Evolutionary conservation across 2,888 invertebrate species (phyloP).

Genomic region (Tenthredo amoena): DNA sequence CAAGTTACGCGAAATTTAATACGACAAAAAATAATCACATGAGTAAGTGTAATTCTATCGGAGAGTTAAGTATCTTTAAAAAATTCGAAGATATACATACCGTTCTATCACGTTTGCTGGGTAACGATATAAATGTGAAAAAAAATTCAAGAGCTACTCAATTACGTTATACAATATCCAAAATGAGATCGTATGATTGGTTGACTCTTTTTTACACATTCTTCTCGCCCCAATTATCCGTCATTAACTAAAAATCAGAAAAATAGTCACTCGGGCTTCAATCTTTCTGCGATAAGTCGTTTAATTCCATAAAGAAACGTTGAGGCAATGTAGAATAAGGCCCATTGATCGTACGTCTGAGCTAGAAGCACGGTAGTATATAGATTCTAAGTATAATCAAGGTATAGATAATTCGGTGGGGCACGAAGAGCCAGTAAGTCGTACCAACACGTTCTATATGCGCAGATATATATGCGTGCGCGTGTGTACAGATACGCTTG

Average conservation of each 20-base stretch:
- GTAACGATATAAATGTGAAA: too few relatives aligned
- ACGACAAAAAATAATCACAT: background rate
- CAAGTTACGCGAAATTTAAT: background rate
- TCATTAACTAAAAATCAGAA: background rate
- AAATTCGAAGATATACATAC: background rate
- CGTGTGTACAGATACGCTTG: background rate
- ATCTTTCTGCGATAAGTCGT: background rate
- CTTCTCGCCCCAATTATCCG: background rate
- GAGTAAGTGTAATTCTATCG: background rate
- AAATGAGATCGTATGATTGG: too few relatives aligned
- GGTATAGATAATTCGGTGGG: slow-evolving; percentile 6
- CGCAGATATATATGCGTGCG: background rate
- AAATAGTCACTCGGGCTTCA: background rate
- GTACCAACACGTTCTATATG: background rate
- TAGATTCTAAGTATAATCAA: slow-evolving; percentile 8
- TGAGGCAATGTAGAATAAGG: background rate
- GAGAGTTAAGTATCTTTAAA: background rate
- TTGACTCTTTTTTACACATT: background rate
- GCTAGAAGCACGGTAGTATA: background rate
- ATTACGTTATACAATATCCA: too few relatives aligned
- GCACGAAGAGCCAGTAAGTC: background rate
- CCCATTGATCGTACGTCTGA: slow-evolving; percentile 14
- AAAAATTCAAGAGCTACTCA: too few relatives aligned
- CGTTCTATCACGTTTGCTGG: too few relatives aligned
- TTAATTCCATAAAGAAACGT: background rate